These are phyloP conservation scores for Potorous gilbertii DNA, from an alignment of 2,797 vertebrate genomes.

Conservation along the genomic window DNA sequence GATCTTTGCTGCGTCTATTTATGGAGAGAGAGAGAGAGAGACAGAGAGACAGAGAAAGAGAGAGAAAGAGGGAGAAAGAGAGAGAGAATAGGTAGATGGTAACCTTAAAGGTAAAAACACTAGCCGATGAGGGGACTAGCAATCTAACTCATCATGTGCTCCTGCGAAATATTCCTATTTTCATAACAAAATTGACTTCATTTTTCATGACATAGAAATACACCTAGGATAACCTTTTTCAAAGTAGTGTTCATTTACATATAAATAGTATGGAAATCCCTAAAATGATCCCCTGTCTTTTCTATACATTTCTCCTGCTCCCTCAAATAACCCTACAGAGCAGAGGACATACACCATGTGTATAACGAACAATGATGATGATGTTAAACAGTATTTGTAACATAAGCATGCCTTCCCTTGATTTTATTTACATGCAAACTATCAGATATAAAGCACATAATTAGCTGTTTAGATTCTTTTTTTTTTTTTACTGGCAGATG, in stretches of 20 bases:
- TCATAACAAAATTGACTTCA: background rate
- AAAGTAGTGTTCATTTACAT: background rate
- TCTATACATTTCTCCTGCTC: background rate
- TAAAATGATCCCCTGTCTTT: background rate
- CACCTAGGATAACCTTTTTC: background rate
- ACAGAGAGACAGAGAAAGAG: too few species aligned
- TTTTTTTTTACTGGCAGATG: background rate
- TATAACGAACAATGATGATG: background rate
- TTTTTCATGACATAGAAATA: background rate
- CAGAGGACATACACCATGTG: background rate
- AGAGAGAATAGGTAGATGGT: background rate
- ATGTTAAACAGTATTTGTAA: background rate
- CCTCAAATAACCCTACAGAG: background rate
- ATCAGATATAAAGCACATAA: background rate
- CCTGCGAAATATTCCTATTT: background rate
- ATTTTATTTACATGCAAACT: background rate
- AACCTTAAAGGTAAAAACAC: background rate
- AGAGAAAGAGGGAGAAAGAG: too few species aligned
- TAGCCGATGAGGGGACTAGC: background rate
- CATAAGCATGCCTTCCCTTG: background rate
- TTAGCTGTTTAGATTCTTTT: background rate
- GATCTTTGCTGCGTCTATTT: too few species aligned
- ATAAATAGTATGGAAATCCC: background rate
- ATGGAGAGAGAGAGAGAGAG: too few species aligned
- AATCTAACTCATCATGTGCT: background rate